Conservation (phyloP, 2,797 vertebrate genomes). For the Astyanax mexicanus region DNA sequence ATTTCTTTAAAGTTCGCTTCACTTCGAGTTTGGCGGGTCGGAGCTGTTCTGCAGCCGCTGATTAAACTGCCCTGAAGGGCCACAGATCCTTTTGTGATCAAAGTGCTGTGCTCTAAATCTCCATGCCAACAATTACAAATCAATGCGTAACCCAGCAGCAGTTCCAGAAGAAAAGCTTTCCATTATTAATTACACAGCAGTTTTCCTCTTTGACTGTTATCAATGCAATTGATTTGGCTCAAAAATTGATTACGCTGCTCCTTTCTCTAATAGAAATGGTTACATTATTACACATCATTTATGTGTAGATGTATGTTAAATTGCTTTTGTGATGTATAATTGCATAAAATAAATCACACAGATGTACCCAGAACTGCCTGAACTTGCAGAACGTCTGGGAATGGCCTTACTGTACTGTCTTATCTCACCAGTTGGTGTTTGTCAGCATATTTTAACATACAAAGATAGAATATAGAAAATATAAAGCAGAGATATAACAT, state of each 20-base stretch:
- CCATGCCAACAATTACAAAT: constrained; percentile 65
- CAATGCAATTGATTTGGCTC: neutral
- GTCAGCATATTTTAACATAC: neutral
- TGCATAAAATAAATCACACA: neutral
- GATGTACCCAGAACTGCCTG: neutral
- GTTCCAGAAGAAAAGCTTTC: constrained; percentile 20
- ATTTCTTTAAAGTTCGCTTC: neutral
- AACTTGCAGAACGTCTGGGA: neutral
- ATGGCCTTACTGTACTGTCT: neutral
- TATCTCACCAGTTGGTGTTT: no score
- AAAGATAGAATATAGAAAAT: no score
- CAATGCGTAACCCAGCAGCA: constrained; percentile 52
- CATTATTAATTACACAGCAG: constrained; percentile 14
- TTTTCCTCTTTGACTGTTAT: neutral
- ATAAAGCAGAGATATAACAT: no score
- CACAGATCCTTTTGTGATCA: constrained; percentile 72
- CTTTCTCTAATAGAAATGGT: no score
- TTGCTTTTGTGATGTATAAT: neutral
- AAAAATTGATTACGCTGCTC: neutral
- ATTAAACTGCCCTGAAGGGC: constrained; percentile 70
- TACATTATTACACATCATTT: no score
- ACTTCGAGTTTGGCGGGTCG: no score
- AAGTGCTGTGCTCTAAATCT: constrained; percentile 66
- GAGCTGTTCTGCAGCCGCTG: constrained; percentile 46
- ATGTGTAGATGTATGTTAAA: no score